Evolutionary conservation across 2,888 invertebrate genomes (phyloP).

Genomic region (Sinohyriopsis cumingii): DNA sequence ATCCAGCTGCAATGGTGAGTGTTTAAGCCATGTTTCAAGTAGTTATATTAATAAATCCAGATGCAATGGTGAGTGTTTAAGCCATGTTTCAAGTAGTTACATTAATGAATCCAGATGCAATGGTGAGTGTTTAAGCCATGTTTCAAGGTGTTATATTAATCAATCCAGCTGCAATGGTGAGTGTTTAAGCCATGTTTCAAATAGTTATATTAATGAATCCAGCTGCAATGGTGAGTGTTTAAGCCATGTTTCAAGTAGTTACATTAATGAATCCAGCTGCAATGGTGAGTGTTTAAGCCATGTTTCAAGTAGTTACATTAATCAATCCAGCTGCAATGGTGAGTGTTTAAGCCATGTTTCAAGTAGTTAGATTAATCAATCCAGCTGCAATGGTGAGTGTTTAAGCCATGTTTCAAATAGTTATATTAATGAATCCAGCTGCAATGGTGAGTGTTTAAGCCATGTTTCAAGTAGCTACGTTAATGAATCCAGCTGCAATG

Average conservation of each 20-base stretch:
- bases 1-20: conserved; percentile 22
- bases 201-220: conserved; percentile 20
- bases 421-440: conserved; percentile 27
- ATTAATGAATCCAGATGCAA: conserved; percentile 26
- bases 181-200: neutral
- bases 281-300: conserved; percentile 3
- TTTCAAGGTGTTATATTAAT: too few species aligned
- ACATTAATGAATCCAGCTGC: conserved; percentile 29
- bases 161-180: conserved; percentile 21
- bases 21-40: neutral
- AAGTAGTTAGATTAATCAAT: conserved; percentile 7
- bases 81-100: too few species aligned
- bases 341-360: neutral
- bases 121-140: conserved; percentile 3
- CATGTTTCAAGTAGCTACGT: too few species aligned
- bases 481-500: conserved; percentile 24
- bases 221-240: conserved; percentile 11
- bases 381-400: conserved; percentile 18
- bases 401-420: too few species aligned
- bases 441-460: conserved; percentile 5
- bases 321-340: conserved; percentile 23
- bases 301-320: too few species aligned
- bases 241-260: too few species aligned
- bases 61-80: conserved; percentile 9
- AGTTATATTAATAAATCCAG: conserved; percentile 24